A percentile compares a stretch with the other conserved stretches of the same genome.
Conservation (phyloP, 2,797 vertebrate species). For the Thripadectes ignobilis region DNA sequence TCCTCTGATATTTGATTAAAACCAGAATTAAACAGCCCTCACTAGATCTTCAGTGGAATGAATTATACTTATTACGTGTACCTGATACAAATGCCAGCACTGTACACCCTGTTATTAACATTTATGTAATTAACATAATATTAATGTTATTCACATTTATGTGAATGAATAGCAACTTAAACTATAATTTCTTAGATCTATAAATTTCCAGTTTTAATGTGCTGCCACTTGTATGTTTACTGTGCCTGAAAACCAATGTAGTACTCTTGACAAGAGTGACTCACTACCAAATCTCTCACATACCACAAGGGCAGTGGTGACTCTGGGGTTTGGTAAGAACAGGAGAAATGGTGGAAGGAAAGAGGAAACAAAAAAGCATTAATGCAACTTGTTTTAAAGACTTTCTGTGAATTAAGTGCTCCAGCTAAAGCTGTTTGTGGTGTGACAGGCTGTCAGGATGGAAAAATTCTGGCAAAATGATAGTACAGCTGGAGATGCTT, state of each 20-base stretch:
- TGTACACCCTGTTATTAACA: constrained; percentile 51
- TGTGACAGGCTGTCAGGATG: neutral
- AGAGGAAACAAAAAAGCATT: neutral
- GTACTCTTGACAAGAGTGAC: neutral
- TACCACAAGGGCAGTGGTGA: neutral
- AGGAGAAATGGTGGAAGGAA: neutral
- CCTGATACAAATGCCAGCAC: constrained; percentile 34
- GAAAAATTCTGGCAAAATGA: neutral
- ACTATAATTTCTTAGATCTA: constrained; percentile 61
- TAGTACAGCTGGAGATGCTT: constrained; percentile 4
- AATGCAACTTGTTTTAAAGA: neutral
- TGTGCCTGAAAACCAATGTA: constrained; percentile 29
- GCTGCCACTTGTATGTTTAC: constrained; percentile 45
- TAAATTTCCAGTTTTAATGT: constrained; percentile 55
- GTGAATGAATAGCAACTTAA: constrained; percentile 71
- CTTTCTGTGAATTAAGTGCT: neutral
- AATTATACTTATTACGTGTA: constrained; percentile 45
- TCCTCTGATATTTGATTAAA: constrained; percentile 68
- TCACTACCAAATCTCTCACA: neutral
- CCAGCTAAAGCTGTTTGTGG: neutral
- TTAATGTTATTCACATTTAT: constrained; percentile 19
- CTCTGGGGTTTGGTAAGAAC: neutral
- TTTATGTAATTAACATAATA: neutral
- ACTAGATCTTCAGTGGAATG: constrained; percentile 57
- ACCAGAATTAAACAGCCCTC: constrained; percentile 56